Evolutionary conservation across 2,888 invertebrate genomes (phyloP).

Genomic region (Diloba caeruleocephala): DNA sequence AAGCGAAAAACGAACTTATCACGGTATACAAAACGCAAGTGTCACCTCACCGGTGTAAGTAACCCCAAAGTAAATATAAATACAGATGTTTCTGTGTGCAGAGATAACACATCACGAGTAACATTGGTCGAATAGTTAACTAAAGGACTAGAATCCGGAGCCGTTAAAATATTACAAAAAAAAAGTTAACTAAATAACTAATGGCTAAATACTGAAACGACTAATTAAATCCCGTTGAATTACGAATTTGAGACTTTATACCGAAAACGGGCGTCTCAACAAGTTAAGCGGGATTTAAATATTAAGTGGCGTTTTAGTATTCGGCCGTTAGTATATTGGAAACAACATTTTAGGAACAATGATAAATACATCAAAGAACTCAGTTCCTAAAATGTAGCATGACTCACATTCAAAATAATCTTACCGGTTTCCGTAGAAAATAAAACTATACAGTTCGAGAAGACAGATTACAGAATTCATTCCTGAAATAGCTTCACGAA

Average conservation of each 20-base stretch:
- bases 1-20: conserved; percentile 18
- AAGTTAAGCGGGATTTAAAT: too few species aligned
- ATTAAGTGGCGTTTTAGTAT: too few species aligned
- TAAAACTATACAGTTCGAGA: conserved; percentile 6
- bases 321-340: too few species aligned
- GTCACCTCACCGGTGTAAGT: conserved; percentile 16
- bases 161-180: too few species aligned
- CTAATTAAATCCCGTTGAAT: too few species aligned
- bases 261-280: too few species aligned
- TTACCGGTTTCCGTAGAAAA: not conserved
- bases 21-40: conserved; percentile 14
- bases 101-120: conserved; percentile 13
- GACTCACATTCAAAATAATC: not conserved
- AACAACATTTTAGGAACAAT: too few species aligned
- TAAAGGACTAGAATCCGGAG: too few species aligned
- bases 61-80: conserved; percentile 25
- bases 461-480: not conserved
- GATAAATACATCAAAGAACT: not conserved
- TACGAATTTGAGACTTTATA: too few species aligned
- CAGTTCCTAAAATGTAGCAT: not conserved
- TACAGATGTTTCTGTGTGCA: conserved; percentile 18
- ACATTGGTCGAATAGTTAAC: too few species aligned
- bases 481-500: conserved; percentile 18
- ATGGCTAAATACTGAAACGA: too few species aligned
- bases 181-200: too few species aligned